Conservation (phyloP, 53 echinoderm and acorn worm genomes). For the Pentamera pediparva region DNA sequence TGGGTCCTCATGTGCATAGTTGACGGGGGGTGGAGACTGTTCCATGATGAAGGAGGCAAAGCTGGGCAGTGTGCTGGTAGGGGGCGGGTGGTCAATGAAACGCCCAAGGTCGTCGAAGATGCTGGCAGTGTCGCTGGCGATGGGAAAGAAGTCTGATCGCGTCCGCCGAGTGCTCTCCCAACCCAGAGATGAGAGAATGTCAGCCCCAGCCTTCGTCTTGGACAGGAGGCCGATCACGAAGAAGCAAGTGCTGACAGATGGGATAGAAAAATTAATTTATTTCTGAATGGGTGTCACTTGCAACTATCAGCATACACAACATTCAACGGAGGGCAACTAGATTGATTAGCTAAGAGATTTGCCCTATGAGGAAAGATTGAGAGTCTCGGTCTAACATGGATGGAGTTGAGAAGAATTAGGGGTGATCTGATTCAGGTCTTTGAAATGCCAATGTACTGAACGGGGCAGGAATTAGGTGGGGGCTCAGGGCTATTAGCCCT, state of each 20-base stretch:
- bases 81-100: slow-evolving; percentile 43
- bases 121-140: slow-evolving; percentile 60
- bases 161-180: slow-evolving; percentile 93
- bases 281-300: no score
- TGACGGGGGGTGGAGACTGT: slow-evolving; percentile 43
- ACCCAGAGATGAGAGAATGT: slow-evolving; percentile 76
- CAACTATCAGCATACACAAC: no score
- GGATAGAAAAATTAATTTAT: no score
- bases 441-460: no score
- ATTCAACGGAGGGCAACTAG: no score
- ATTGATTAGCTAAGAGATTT: no score
- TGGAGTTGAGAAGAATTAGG: no score
- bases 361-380: no score
- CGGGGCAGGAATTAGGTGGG: no score
- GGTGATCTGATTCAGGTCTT: no score
- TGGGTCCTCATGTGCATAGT: slow-evolving; percentile 20
- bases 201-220: slow-evolving; percentile 82
- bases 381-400: no score
- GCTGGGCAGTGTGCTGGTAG: slow-evolving; percentile 28
- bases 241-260: slow-evolving; percentile 98
- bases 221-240: slow-evolving; percentile 89
- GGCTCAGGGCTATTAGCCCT: no score
- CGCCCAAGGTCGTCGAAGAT: slow-evolving; percentile 46
- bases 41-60: slow-evolving; percentile 51
- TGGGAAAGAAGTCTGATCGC: slow-evolving; percentile 73